Evolutionary conservation across 2,797 vertebrate species (phyloP).

Genomic region (Tadarida brasiliensis): DNA sequence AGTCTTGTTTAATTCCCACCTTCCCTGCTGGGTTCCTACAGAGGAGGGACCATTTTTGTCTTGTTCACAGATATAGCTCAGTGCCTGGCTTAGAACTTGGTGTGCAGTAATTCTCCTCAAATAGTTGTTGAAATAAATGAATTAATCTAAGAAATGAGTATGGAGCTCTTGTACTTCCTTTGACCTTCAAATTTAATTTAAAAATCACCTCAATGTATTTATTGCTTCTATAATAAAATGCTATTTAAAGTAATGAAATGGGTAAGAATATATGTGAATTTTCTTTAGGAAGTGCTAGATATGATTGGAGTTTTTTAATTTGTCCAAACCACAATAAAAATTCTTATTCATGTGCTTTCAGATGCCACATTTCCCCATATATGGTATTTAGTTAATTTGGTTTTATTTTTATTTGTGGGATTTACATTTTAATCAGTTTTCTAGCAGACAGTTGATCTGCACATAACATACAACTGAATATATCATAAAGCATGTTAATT

Average conservation of each 20-base stretch:
- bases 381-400: constrained; percentile 36
- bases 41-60: neutral
- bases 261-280: constrained; percentile 29
- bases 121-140: constrained; percentile 69
- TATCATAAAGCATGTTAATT: neutral
- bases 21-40: neutral
- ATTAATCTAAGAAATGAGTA: constrained; percentile 69
- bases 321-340: constrained; percentile 46
- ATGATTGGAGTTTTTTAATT: constrained; percentile 45
- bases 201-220: constrained; percentile 58
- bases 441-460: constrained; percentile 24
- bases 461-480: neutral
- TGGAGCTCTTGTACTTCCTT: constrained; percentile 54
- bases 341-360: constrained; percentile 47
- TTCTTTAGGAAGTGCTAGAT: constrained; percentile 56
- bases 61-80: neutral
- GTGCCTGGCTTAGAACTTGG: neutral
- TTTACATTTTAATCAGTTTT: constrained; percentile 49
- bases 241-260: constrained; percentile 67
- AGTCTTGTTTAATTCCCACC: neutral
- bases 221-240: constrained; percentile 65
- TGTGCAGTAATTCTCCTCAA: neutral
- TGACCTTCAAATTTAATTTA: constrained; percentile 77
- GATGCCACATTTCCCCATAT: neutral
- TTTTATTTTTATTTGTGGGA: constrained; percentile 48